Base-by-base conservation (phyloP, 2,888 invertebrate genomes). In the Drosophila sordidula region DNA sequence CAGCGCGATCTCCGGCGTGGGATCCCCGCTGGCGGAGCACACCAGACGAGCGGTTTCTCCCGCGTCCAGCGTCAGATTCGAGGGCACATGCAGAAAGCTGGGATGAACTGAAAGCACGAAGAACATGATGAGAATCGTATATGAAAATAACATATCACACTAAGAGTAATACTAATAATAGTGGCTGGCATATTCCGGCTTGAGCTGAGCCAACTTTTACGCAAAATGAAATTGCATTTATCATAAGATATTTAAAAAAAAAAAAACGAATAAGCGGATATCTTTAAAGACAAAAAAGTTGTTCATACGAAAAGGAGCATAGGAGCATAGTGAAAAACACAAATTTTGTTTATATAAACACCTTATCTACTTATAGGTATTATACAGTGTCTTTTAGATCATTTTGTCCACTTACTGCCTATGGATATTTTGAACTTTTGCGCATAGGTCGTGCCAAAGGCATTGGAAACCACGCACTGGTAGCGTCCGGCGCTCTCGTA, bases 391-490 rank as follows among this genome's bases (percentile, higher is more conserved):
- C 9, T 9, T 29, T 29, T 29, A 9, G 8, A 29, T 29, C 3
- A 29, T 29, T 9, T 29, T 29, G 2, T 29, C 0, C 3, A 83
- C 93, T 93, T 92, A 95, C 95, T 96, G 72, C 97, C 95, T 80
- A 98, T 98, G 55, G 96, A 96, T 61, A 98, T 95, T 90, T 95
- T 95, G 11, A 97, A 96, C 91, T 96, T 97, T 58, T 95, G 94
- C 0, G 98, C 98, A 92, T 98, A 98, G 4, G 96, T 96, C 6
- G 96, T 96, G 6, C 98, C 98, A 93, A 96, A 98, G 74, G 94
- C 95, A 91, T 98, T 98, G 14, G 96, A 95, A 9, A 97, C 97
- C 73, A 98, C 95, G 93, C 99, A 99, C 92, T 99, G 98, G 92
- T 98, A 99, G 91, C 95, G 95, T 0, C 98, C 98, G 67, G 96